These are phyloP conservation scores for Calameuta idolon DNA, from an alignment of 2,888 invertebrate species.

Conservation along the genomic window DNA sequence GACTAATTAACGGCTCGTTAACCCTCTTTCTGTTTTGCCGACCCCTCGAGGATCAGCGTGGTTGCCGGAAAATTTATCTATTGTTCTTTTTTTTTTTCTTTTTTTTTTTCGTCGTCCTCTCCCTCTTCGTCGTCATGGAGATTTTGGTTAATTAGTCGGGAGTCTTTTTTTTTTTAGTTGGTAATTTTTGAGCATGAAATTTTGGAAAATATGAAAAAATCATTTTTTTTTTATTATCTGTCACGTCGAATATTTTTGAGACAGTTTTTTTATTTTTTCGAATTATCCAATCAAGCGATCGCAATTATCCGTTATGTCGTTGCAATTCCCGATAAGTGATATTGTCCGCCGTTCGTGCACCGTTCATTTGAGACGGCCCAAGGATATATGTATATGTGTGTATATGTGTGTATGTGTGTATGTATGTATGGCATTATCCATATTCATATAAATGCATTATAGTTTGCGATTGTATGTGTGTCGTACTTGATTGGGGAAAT, in stretches of 20 bases:
- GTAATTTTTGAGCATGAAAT: background rate
- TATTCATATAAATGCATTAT: background rate
- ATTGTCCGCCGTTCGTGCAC: background rate
- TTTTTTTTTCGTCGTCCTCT: no score
- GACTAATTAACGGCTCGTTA: background rate
- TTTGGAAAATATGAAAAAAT: background rate
- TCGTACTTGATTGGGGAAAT: background rate
- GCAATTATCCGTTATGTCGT: no score
- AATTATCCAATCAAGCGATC: no score
- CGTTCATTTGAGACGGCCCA: background rate
- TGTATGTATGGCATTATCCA: background rate
- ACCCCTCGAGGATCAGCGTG: background rate
- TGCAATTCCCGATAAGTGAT: background rate
- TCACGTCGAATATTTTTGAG: fast-evolving
- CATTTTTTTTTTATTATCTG: background rate
- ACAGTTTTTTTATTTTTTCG: no score
- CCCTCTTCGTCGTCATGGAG: background rate
- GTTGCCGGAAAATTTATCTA: background rate
- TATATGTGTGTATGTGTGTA: background rate
- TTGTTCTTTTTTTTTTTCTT: background rate
- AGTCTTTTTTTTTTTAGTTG: background rate
- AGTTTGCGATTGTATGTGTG: background rate
- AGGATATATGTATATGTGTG: background rate
- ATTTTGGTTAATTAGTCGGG: background rate
- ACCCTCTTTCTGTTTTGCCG: background rate